Evolutionary conservation across 2,888 invertebrate genomes (phyloP), one percentile per base, ranked within the genome.

Genomic region (Polyommatus iphigenia): DNA sequence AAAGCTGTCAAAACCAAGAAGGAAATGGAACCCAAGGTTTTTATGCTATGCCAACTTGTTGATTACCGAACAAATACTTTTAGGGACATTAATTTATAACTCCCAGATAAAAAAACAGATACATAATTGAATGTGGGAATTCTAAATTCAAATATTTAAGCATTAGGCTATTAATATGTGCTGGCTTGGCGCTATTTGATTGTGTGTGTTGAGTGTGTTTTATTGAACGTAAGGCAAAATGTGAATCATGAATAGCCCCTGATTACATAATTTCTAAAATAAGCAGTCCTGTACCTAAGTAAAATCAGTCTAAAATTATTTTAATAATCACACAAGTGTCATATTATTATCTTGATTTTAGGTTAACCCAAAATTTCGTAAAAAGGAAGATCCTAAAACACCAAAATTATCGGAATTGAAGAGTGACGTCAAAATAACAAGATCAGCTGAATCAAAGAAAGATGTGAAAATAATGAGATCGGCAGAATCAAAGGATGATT

Each of bases 1-100:
- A 81, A 79, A 20, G 78, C 67, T 41, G 41, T 67, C 20, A 80
- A 79, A 41, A 10, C 20, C 0, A 81, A 80, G 59, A 80, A 80
- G 73, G 81, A 81, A 59, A 10, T 50, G 0, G 78, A 79, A 76
- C 54, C 71, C 15, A 79, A 79, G 77, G 78, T 79, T 50, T 20
- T 29, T 24, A 62, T 50, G 54, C 18, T 18, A 54, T 54, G 13
- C 54, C 54, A 15, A 15, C 3, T 50, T 15, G 15, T 15, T 50
- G 15, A 50, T 15, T 50, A 50, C 15, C 4, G 4, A 50, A 50
- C 15, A 50, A 41, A 41, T 41, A 41, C 41, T 10, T 50, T 50
- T 15, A 4, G 15, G 5, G 5, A 50, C 15, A 50, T 50, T 50
- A 15, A 15, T 50, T 50, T 50, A 13, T 4, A 50, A 15, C 4